Conservation (phyloP, 1,140 invertebrate species). For the Leptinotarsa defecta region DNA sequence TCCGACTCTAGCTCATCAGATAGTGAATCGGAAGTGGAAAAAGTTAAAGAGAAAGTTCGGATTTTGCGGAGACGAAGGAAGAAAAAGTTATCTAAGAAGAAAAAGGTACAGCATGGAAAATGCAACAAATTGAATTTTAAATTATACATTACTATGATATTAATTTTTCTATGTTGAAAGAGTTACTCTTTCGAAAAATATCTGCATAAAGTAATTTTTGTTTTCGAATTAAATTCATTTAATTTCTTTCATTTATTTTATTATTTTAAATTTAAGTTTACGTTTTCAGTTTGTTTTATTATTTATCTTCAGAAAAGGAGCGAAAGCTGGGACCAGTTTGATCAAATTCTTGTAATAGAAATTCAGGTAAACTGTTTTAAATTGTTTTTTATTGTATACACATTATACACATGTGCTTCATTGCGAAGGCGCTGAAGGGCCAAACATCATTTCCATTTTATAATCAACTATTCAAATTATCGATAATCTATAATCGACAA, state of each 20-base stretch:
- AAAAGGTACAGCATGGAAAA: slow-evolving; percentile 19
- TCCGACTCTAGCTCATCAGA: slow-evolving; percentile 41
- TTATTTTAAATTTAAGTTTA: not conserved
- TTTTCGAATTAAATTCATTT: not conserved
- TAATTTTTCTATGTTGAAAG: no score
- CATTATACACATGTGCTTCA: not conserved
- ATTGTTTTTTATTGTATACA: not conserved
- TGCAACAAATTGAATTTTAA: no score
- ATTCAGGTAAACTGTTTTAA: slow-evolving; percentile 9
- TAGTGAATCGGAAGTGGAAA: slow-evolving; percentile 40
- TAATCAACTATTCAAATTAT: no score
- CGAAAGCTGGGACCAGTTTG: not conserved
- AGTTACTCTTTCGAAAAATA: no score
- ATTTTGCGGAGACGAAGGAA: slow-evolving; percentile 34
- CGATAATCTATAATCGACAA: no score
- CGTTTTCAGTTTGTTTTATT: slow-evolving; percentile 14
- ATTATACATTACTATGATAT: no score
- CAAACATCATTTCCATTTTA: no score
- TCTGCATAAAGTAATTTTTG: not conserved
- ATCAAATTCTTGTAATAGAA: slow-evolving; percentile 16
- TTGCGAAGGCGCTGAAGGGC: no score
- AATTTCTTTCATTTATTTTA: not conserved
- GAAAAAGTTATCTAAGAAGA: slow-evolving; percentile 37
- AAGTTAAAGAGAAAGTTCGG: slow-evolving; percentile 31
- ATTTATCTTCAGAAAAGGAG: slow-evolving; percentile 20